Conservation (phyloP, 2,797 vertebrate species). For the Cichlasoma orientale region DNA sequence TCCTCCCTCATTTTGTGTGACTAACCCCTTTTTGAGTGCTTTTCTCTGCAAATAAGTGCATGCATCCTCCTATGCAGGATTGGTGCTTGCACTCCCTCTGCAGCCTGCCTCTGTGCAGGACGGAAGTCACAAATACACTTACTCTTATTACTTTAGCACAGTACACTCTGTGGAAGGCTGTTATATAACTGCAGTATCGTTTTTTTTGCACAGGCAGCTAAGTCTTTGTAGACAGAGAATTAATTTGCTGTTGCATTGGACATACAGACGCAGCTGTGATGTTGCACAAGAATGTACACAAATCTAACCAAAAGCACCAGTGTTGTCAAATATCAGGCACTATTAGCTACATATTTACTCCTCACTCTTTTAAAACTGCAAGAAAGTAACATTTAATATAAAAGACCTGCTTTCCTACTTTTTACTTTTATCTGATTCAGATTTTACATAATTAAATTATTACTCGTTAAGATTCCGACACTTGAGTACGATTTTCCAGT, state of each 20-base stretch:
- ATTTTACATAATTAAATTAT: background rate
- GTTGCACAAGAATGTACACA: background rate
- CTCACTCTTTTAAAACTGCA: background rate
- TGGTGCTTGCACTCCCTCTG: background rate
- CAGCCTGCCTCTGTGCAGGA: background rate
- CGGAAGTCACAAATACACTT: background rate
- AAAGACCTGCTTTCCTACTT: background rate
- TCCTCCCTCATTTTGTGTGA: background rate
- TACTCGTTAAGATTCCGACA: background rate
- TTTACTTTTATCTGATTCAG: background rate
- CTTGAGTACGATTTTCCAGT: background rate
- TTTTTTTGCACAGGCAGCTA: background rate
- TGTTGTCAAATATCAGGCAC: background rate
- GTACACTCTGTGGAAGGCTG: background rate
- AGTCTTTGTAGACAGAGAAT: background rate
- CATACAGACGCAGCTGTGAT: background rate
- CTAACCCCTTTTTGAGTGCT: conserved; percentile 3
- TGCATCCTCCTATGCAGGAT: background rate
- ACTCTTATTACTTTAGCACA: background rate
- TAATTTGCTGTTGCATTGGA: background rate
- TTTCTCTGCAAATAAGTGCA: conserved; percentile 1
- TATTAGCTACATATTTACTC: too few relatives aligned
- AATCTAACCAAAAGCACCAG: background rate
- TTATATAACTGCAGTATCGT: background rate
- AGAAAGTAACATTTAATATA: background rate